Evolutionary conservation across 1,140 invertebrate species (phyloP), one percentile per base, ranked within the genome.

Genomic region (Eurosta solidaginis): DNA sequence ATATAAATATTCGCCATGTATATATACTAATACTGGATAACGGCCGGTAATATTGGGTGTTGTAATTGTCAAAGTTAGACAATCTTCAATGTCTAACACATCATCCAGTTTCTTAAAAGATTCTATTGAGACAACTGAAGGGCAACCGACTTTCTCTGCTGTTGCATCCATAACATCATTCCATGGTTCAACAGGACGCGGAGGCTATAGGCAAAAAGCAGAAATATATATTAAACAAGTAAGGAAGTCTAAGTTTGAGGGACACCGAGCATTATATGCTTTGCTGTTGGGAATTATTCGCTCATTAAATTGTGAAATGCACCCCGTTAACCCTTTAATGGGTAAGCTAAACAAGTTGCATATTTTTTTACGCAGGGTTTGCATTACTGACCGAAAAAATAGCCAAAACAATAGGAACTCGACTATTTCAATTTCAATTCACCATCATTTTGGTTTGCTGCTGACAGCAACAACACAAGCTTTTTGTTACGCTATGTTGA

Each of bases 131-230:
- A 85, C 85, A 6, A 85, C 84, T 25, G 90, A 92, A 1, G 88
- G 87, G 52, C 90, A 91, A 2, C 87, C 82, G 0, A 89, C 87
- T 25, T 92, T 92, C 74, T 90, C 90, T 7, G 88, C 80, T 0
- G 86, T 89, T 0, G 92, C 91, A 77, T 92, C 89, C 80, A 85
- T 88, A 2, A 90, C 75, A 14, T 89, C 89, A 12, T 88, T 89
- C 92, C 92, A 93, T 17, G 88, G 82, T 76, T 91, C 88, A 0
- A 88, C 79, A 0, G 90, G 90, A 42, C 89, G 81, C 0, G 92
- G 89, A 76, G 91, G 90, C 92, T 93, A 81, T 1, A 83, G 81
- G 4, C 1, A 45, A 7, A 49, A 54, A 68, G 17, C n/a, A n/a
- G n/a, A n/a, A n/a, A n/a, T n/a, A n/a, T 49, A 77, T 27, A 10